phyloP scores from a whole-genome alignment of 2,797 vertebrate genomes.

The Onychomys leucogaster region DNA sequence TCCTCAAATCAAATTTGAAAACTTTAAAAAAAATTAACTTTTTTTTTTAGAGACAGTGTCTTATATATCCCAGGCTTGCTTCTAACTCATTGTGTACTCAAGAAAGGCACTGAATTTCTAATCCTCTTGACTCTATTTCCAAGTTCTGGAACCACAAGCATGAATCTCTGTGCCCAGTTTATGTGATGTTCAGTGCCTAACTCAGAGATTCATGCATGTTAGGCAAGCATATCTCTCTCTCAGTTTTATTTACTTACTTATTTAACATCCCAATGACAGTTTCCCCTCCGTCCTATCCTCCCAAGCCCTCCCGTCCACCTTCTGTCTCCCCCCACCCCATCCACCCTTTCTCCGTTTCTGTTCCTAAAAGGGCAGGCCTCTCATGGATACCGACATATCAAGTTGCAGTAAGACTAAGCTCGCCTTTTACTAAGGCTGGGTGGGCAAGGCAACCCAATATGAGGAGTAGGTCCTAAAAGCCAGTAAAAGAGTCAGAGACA shows the following conservation, averaged over 20 bases:
- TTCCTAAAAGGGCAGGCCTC: not conserved
- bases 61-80: not conserved
- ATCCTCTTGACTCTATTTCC: not conserved
- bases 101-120: not conserved
- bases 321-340: not conserved
- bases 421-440: not conserved
- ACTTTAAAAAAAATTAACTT: not conserved
- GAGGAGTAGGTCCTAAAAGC: not conserved
- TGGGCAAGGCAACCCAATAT: not conserved
- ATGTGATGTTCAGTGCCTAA: not conserved
- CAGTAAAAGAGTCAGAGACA: not conserved
- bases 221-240: not conserved
- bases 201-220: not conserved
- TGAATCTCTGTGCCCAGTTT: not conserved
- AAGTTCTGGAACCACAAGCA: not conserved
- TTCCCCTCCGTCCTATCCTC: not conserved
- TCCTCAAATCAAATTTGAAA: conserved; percentile 38
- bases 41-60: not conserved
- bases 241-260: not conserved
- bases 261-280: not conserved
- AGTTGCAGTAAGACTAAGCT: not conserved
- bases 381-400: not conserved
- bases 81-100: not conserved
- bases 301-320: not conserved
- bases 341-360: not conserved